Base-by-base conservation (phyloP, 2,888 invertebrate species). In the Torymus aiolomorphi region DNA sequence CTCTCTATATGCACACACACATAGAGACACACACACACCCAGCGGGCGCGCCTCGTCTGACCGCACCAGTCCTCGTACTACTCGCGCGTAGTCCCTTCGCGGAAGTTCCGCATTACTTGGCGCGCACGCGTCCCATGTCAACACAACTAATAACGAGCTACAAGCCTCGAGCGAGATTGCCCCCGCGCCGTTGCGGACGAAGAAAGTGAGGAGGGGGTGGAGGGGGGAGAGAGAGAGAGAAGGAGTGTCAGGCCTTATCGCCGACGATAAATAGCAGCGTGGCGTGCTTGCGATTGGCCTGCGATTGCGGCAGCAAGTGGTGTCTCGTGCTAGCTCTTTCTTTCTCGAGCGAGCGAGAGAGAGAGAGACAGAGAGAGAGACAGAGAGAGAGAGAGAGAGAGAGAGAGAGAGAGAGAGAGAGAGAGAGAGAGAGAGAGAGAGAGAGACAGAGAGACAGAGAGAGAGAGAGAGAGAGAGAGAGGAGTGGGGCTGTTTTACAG, bases 201-300 rank as follows among this genome's bases (percentile, higher is more conserved):
- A 31, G 52, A 18, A n/a, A 11, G 57, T 18, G 67, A 52, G 54
- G 16, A 49, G 57, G 16, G 18, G n/a, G 18, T 8, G 13, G 52
- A 24, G 57, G 18, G 66, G 16, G 52, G 72, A 42, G 42, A 42
- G 31, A 8, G 59, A 63, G 49, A 66, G 69, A 77, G 63, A 75
- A 69, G 69, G 66, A 78, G 69, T 70, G 78, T 78, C 80, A 51
- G 71, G 62, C 59, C 71, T 81, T 78, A 82, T 82, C 80, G 75
- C 67, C 42, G 20, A 76, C 80, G 75, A 82, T 83, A 83, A 83
- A 82, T 83, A 82, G 80, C 78, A 18, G 67, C 65, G 73, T 83
- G 71, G 82, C 83, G 82, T 83, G 82, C 75, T 74, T 61, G 18
- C 62, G 80, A 82, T 82, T 70, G 73, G 65, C 18, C 52, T 49